Evolutionary conservation across 2,113 vertebrate species (phyloP).

Genomic region (Elephas maximus): DNA sequence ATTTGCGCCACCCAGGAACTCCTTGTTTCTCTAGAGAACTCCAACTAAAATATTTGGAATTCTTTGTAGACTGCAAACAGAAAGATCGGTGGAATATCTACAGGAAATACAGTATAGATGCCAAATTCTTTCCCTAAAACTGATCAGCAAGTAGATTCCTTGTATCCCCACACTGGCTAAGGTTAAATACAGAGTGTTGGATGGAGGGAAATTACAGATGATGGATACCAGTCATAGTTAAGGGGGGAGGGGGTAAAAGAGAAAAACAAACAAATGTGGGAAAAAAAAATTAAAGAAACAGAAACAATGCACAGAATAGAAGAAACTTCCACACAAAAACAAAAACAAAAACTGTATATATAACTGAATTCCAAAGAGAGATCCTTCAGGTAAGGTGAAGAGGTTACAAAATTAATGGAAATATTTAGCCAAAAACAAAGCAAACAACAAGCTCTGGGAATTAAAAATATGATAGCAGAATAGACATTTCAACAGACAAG

Average conservation of each 20-base stretch:
- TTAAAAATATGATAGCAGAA: neutral
- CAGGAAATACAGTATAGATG: neutral
- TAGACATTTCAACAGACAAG: neutral
- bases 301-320: neutral
- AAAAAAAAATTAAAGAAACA: neutral
- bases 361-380: neutral
- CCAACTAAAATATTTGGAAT: too few species aligned
- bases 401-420: neutral
- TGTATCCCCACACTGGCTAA: neutral
- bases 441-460: neutral
- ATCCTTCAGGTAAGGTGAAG: neutral
- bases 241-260: neutral
- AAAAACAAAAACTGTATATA: too few species aligned
- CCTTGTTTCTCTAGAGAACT: too few species aligned
- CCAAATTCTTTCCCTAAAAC: neutral
- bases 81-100: neutral
- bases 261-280: too few species aligned
- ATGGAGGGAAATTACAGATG: neutral
- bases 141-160: neutral
- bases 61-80: neutral
- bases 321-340: neutral
- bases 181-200: neutral
- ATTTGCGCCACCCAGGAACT: too few species aligned
- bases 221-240: neutral
- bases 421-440: neutral